Conservation (phyloP, 1,140 invertebrate species). For the Drosophila nigromelanica region DNA sequence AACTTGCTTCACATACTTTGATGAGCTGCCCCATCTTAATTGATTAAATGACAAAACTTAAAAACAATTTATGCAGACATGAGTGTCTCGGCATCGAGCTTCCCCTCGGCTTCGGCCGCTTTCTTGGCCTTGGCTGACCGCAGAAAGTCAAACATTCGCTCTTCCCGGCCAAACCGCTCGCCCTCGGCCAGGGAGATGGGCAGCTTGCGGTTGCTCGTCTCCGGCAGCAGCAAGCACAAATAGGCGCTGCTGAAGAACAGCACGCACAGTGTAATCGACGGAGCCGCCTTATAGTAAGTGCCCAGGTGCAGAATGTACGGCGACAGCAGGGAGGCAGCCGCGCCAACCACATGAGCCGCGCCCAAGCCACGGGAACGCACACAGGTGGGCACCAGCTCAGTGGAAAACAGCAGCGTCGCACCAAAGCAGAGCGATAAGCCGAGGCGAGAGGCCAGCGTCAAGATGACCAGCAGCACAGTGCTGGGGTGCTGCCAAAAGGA, state of each 20-base stretch:
- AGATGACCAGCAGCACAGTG: conserved; percentile 39
- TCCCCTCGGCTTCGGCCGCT: conserved; percentile 5
- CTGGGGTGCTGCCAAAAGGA: conserved; percentile 44
- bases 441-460: conserved; percentile 85
- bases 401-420: conserved; percentile 86
- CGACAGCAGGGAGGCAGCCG: conserved; percentile 81
- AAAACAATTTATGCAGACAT: conserved; percentile 33
- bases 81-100: conserved; percentile 34
- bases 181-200: conserved; percentile 86
- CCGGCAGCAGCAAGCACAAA: conserved; percentile 86
- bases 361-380: conserved; percentile 86
- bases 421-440: conserved; percentile 87
- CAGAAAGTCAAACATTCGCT: conserved; percentile 77
- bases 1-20: conserved; percentile 8
- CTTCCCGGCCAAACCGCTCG: conserved; percentile 85
- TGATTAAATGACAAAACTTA: conserved; percentile 5
- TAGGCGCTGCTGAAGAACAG: conserved; percentile 85
- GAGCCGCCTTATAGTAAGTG: conserved; percentile 84
- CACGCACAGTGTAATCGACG: conserved; percentile 85
- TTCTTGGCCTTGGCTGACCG: conserved; percentile 5
- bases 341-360: conserved; percentile 85
- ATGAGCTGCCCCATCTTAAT: conserved; percentile 15
- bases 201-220: conserved; percentile 85
- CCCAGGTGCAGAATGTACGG: conserved; percentile 79
- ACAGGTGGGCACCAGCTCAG: conserved; percentile 87